Percentiles rank a stretch among this genome's conserved stretches.
Conservation (phyloP, 2,797 vertebrate genomes). For the Hybognathus amarus region DNA sequence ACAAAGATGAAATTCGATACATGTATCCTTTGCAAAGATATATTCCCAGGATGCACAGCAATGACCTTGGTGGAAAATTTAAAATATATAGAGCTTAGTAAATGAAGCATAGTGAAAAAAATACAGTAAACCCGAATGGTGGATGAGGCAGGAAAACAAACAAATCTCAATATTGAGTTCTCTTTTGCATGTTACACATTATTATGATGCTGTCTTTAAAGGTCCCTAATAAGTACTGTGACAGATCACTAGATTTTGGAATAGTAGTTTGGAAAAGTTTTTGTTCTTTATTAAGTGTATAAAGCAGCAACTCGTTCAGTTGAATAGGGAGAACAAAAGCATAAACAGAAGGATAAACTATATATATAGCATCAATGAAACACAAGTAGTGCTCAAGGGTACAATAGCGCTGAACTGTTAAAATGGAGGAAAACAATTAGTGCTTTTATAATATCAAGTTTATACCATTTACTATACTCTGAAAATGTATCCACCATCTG, state of each 20-base stretch:
- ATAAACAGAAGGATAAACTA: constrained; percentile 11
- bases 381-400: neutral
- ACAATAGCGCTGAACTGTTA: neutral
- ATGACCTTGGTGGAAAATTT: neutral
- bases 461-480: neutral
- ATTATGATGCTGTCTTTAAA: neutral
- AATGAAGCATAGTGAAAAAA: neutral
- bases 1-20: neutral
- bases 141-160: too few species aligned
- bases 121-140: neutral
- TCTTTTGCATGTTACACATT: neutral
- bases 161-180: neutral
- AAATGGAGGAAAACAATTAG: neutral
- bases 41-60: neutral
- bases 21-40: neutral
- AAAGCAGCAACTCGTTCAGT: neutral
- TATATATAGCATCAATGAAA: neutral
- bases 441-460: neutral
- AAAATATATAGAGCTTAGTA: too few species aligned
- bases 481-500: constrained; percentile 20
- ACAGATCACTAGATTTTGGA: neutral
- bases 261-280: neutral
- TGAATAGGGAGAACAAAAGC: neutral
- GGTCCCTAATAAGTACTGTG: neutral
- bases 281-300: neutral